Percentiles rank a stretch among this genome's conserved stretches.
Evolutionary conservation across 2,113 vertebrate species (phyloP).

Genomic region (Sceloporus tristichus): DNA sequence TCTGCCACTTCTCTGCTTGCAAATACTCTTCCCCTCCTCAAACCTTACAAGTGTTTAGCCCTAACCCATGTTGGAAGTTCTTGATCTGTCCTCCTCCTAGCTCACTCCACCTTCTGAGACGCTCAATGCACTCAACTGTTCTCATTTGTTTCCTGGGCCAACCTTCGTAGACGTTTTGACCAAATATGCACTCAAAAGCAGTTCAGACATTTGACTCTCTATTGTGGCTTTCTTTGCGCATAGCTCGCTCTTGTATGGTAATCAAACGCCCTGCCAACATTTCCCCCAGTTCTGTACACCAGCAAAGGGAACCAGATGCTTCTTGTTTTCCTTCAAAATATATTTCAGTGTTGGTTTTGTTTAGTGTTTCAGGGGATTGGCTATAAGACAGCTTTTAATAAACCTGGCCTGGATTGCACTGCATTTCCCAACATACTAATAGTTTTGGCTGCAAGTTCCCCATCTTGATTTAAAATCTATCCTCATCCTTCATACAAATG

Average conservation of each 20-base stretch:
- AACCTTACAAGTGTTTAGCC: neutral
- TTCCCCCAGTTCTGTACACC: slow-evolving; percentile 80
- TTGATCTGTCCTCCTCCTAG: neutral
- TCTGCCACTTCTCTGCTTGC: neutral
- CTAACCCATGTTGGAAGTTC: neutral
- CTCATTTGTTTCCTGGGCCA: slow-evolving; percentile 70
- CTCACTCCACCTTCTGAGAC: slow-evolving; percentile 19
- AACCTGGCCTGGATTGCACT: slow-evolving; percentile 59
- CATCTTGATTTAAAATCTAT: slow-evolving; percentile 61
- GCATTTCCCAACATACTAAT: slow-evolving; percentile 66
- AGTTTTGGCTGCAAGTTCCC: slow-evolving; percentile 69
- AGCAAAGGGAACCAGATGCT: slow-evolving; percentile 84
- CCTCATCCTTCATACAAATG: slow-evolving; percentile 48
- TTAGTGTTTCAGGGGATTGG: slow-evolving; percentile 78
- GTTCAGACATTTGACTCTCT: slow-evolving; percentile 78
- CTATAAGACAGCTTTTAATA: slow-evolving; percentile 68
- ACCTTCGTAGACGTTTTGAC: slow-evolving; percentile 71
- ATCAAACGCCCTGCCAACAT: slow-evolving; percentile 82
- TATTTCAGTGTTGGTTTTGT: slow-evolving; percentile 78
- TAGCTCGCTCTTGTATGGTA: slow-evolving; percentile 82
- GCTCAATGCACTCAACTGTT: slow-evolving; percentile 66
- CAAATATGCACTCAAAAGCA: slow-evolving; percentile 68
- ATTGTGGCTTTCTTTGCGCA: slow-evolving; percentile 77
- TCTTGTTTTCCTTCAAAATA: slow-evolving; percentile 75
- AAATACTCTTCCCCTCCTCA: neutral